Percentiles rank a stretch among this genome's conserved stretches.
These are phyloP conservation scores for Leucopsar rothschildi DNA, from an alignment of 2,113 vertebrate genomes.

Conservation along the genomic window DNA sequence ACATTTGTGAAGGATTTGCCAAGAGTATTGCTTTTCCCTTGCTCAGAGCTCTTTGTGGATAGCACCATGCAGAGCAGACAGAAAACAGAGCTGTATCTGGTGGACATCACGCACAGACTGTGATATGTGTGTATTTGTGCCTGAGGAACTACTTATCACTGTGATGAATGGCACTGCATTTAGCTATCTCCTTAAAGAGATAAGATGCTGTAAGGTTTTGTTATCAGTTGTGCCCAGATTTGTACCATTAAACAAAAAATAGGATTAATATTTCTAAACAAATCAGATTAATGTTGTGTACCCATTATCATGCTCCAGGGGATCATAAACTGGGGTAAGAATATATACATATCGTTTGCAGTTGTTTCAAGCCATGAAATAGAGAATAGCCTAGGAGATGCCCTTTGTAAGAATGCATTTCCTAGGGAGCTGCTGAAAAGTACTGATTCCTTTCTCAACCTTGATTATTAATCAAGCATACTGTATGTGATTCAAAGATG, in stretches of 20 bases:
- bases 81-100: slow-evolving; percentile 47
- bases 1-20: not conserved
- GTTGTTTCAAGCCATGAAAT: not conserved
- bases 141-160: slow-evolving; percentile 10
- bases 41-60: not conserved
- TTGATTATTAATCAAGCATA: not conserved
- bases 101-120: not conserved
- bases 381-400: not conserved
- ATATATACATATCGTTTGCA: not conserved
- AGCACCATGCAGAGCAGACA: not conserved
- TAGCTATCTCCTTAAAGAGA: not conserved
- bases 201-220: not conserved
- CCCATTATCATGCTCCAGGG: not conserved
- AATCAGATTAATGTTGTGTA: not conserved
- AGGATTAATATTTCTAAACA: slow-evolving; percentile 2
- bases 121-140: not conserved
- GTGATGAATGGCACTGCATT: not conserved
- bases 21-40: not conserved
- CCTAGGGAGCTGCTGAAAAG: not conserved
- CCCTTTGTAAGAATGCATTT: not conserved
- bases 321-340: not conserved
- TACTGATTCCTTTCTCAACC: not conserved
- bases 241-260: not conserved
- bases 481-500: not conserved
- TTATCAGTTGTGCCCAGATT: not conserved